Base-by-base conservation (phyloP, 2,113 vertebrate species). In the Dicentrarchus labrax region DNA sequence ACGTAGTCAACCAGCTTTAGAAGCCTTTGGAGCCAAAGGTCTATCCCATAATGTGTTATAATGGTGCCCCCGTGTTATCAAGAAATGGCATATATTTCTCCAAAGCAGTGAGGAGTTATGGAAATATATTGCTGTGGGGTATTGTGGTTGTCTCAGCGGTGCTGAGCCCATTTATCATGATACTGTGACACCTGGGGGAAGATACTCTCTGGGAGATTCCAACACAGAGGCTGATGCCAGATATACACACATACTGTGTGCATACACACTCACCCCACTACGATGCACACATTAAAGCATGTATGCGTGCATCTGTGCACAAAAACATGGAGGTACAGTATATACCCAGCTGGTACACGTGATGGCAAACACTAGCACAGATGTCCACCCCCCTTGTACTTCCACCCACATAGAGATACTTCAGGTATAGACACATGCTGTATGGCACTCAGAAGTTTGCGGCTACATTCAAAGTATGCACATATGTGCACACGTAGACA, bases 61-160 rank as follows among this genome's bases (percentile, higher is more conserved):
- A 91, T 91, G 86, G 80, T 86, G 82, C 85, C 88, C 84, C 76
- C 2, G 62, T 92, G 88, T 88, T 91, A 92, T 93, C 89, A 89
- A 87, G 80, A 69, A 88, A 81, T 73, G 81, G 85, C 88, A 91
- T 89, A 91, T 87, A 92, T 92, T 91, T 86, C 84, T 92, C 82
- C 81, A 89, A 88, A 90, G 89, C 81, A 84, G 86, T 56, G 73
- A 87, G 67, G 72, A 91, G 86, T 91, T 92, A 94, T 93, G 92
- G 91, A 92, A 94, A 94, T 94, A 90, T 89, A 92, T 91, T 91
- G 90, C 93, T 91, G 72, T 85, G 84, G 91, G 92, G 85, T 82
- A 90, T 93, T 94, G 92, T 92, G 90, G 89, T 88, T 90, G 85
- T 92, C 89, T 94, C 86, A 71, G 82, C 17, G 72, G 91, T 80